phyloP scores from a whole-genome alignment of 2,113 vertebrate genomes.

The Forbesichthys agassizii region DNA sequence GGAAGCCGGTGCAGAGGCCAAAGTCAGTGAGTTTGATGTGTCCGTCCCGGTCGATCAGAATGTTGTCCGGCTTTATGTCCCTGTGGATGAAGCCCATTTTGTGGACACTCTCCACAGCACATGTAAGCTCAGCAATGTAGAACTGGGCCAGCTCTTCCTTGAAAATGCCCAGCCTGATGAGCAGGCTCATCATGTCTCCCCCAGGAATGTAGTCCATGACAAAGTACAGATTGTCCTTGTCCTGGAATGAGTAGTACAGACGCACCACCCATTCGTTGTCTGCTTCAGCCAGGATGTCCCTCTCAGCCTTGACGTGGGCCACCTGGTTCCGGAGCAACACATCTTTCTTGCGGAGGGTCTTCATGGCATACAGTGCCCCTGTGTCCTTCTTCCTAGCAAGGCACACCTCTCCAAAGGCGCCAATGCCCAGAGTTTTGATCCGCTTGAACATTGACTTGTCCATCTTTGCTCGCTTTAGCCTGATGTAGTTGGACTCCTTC shows the following conservation, averaged over 20 bases:
- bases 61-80: slow-evolving; percentile 99
- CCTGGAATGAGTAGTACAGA: slow-evolving; percentile 98
- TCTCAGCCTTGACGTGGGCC: slow-evolving; percentile 96
- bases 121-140: slow-evolving; percentile 96
- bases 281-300: slow-evolving; percentile 97
- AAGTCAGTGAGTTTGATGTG: slow-evolving; percentile 99
- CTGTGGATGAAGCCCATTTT: slow-evolving; percentile 99
- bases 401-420: slow-evolving; percentile 97
- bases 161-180: slow-evolving; percentile 96
- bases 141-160: slow-evolving; percentile 94
- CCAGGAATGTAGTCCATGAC: slow-evolving; percentile 99
- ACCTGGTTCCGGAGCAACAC: slow-evolving; percentile 97
- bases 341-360: slow-evolving; percentile 98
- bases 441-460: slow-evolving; percentile 98
- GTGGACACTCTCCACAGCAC: slow-evolving; percentile 97
- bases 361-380: slow-evolving; percentile 96
- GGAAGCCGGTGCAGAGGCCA: slow-evolving; percentile 95
- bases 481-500: slow-evolving; percentile 98
- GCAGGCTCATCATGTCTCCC: slow-evolving; percentile 99
- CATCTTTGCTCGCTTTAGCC: slow-evolving; percentile 98
- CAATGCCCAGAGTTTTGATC: slow-evolving; percentile 96
- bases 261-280: slow-evolving; percentile 99
- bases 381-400: slow-evolving; percentile 96
- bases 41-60: slow-evolving; percentile 95
- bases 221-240: slow-evolving; percentile 97